Evolutionary conservation across 2,888 invertebrate species (phyloP).

Genomic region (Trypoxylon attenuatum): DNA sequence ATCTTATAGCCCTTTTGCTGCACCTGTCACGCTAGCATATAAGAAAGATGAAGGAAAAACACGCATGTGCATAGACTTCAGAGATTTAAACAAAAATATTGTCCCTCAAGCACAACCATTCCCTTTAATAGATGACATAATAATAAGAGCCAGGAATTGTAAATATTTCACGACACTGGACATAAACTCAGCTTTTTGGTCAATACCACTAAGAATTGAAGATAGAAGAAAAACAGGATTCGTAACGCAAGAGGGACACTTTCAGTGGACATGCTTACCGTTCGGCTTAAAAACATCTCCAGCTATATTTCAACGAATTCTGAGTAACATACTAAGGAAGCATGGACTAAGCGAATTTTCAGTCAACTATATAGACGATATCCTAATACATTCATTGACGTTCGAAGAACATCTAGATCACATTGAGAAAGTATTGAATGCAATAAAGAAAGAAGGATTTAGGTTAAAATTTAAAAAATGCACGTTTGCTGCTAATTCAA

Average conservation of each 20-base stretch:
- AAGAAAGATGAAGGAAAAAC: too few species aligned
- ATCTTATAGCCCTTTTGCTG: too few species aligned
- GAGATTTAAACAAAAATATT: too few species aligned
- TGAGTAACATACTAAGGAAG: constrained; percentile 21
- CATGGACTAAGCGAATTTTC: constrained; percentile 4
- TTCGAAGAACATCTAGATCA: constrained; percentile 16
- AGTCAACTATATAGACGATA: constrained; percentile 52
- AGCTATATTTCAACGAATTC: constrained; percentile 22
- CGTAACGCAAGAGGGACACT: constrained; percentile 45
- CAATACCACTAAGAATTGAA: constrained; percentile 39
- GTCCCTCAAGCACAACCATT: too few species aligned
- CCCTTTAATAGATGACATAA: constrained; percentile 46
- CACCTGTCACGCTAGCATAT: too few species aligned
- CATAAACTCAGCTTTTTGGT: constrained; percentile 55
- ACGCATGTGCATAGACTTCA: too few species aligned
- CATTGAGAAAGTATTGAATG: constrained; percentile 30
- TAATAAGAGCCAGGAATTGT: constrained; percentile 32
- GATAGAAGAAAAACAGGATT: constrained; percentile 49
- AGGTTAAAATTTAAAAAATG: constrained; percentile 38
- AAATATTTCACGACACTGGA: constrained; percentile 43
- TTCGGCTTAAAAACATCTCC: constrained; percentile 46
- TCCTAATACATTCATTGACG: constrained; percentile 18
- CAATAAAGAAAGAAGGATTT: constrained; percentile 27
- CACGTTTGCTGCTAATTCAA: constrained; percentile 22
- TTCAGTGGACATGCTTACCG: constrained; percentile 41